These are phyloP conservation scores for Proterorhinus semilunaris DNA, from an alignment of 2,113 vertebrate genomes.

Conservation along the genomic window DNA sequence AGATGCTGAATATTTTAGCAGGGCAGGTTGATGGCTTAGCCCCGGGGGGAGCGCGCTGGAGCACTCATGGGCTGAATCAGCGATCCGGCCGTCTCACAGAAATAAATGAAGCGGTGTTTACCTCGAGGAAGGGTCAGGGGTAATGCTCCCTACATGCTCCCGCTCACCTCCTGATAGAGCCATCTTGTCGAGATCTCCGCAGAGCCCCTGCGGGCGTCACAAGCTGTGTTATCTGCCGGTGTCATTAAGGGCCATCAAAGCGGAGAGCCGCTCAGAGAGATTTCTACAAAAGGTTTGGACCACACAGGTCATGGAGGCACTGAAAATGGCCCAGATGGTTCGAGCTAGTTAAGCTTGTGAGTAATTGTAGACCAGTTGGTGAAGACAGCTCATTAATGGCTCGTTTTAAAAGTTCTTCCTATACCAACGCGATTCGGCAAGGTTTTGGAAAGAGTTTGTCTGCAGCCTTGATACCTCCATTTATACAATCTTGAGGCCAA, in stretches of 20 bases:
- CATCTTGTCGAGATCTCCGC: background rate
- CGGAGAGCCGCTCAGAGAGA: background rate
- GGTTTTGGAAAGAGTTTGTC: background rate
- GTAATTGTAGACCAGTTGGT: background rate
- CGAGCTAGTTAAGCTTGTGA: background rate
- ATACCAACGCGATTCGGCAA: background rate
- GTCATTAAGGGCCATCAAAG: background rate
- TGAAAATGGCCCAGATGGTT: background rate
- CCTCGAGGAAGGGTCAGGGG: background rate
- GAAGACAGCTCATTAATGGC: background rate
- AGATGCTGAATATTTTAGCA: conserved; percentile 60
- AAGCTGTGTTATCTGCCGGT: background rate
- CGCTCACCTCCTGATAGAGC: conserved; percentile 17
- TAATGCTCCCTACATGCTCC: conserved; percentile 21
- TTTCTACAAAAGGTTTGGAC: background rate
- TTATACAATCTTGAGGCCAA: too few relatives aligned
- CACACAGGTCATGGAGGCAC: background rate
- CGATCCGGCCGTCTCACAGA: conserved; percentile 20
- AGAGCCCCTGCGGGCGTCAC: background rate
- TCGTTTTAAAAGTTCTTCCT: background rate
- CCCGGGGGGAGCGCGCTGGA: conserved; percentile 24
- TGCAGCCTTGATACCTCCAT: too few relatives aligned
- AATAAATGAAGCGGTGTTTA: conserved; percentile 24
- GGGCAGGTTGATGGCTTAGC: conserved; percentile 28
- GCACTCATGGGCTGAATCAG: conserved; percentile 38